Percentiles rank a stretch among this genome's conserved stretches.
These are phyloP conservation scores for Drosophila siamana DNA, from an alignment of 2,888 invertebrate species.

Conservation along the genomic window DNA sequence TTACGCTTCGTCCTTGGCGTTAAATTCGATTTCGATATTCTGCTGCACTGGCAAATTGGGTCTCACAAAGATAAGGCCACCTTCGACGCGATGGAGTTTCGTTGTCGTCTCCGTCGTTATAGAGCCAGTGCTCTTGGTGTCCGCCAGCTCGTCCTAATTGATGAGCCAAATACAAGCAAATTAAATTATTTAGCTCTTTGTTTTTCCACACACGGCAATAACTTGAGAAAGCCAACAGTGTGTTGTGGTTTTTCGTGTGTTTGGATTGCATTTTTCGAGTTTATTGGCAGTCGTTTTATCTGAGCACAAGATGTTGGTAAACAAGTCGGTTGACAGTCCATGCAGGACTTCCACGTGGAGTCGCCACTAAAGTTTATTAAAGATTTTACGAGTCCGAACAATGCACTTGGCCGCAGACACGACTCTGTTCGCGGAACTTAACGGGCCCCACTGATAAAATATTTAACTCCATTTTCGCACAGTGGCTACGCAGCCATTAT, in stretches of 20 bases:
- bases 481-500: conserved; percentile 61
- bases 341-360: background rate
- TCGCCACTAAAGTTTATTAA: conserved; percentile 37
- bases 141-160: conserved; percentile 49
- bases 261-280: too few species aligned
- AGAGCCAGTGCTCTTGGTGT: conserved; percentile 34
- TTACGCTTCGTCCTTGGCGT: conserved; percentile 87
- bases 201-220: conserved; percentile 28
- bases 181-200: conserved; percentile 53
- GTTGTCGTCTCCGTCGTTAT: conserved; percentile 31
- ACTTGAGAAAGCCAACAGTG: conserved; percentile 19
- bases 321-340: conserved; percentile 1
- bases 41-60: conserved; percentile 85
- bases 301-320: background rate
- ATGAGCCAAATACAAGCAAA: conserved; percentile 30
- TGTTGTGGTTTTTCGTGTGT: background rate
- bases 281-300: background rate
- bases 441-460: conserved; percentile 51
- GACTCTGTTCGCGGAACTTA: background rate
- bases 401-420: conserved; percentile 33
- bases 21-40: conserved; percentile 86
- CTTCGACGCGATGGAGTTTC: conserved; percentile 84
- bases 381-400: conserved; percentile 55
- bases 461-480: conserved; percentile 65
- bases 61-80: conserved; percentile 87